Percentiles rank a stretch among this genome's conserved stretches.
Evolutionary conservation across 2,888 invertebrate genomes (phyloP).

Genomic region (Andrena camellia): DNA sequence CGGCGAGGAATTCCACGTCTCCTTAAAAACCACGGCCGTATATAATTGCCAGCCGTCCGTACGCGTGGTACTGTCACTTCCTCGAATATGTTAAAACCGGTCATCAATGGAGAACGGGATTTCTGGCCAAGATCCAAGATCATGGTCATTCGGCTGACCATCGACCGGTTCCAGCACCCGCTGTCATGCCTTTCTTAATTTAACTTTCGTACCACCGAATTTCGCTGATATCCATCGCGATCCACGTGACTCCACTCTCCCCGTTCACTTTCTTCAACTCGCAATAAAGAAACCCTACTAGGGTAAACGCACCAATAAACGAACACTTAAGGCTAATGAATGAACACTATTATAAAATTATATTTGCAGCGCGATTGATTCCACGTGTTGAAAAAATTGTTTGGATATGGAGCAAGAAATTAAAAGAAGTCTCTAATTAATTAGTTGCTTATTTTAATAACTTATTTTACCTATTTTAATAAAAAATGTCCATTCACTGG

Average conservation of each 20-base stretch:
- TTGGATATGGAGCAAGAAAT: no score
- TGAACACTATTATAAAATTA: no score
- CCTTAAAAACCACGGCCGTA: slow-evolving; percentile 10
- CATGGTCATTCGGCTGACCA: slow-evolving; percentile 75
- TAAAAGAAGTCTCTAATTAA: no score
- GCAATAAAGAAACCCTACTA: background rate
- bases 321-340: no score
- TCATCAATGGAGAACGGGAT: slow-evolving; percentile 77
- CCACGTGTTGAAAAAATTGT: no score
- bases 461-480: no score
- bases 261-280: background rate
- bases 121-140: slow-evolving; percentile 80
- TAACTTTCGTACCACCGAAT: slow-evolving; percentile 33
- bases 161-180: slow-evolving; percentile 51
- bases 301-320: no score
- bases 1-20: background rate
- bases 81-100: slow-evolving; percentile 75
- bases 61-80: slow-evolving; percentile 26
- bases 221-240: slow-evolving; percentile 1
- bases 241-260: background rate
- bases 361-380: no score
- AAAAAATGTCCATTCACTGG: no score
- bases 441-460: no score
- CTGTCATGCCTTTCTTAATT: slow-evolving; percentile 27
- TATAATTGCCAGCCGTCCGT: background rate